Base-by-base conservation (phyloP, 2,888 invertebrate genomes). In the Meiosimyza platycephala region DNA sequence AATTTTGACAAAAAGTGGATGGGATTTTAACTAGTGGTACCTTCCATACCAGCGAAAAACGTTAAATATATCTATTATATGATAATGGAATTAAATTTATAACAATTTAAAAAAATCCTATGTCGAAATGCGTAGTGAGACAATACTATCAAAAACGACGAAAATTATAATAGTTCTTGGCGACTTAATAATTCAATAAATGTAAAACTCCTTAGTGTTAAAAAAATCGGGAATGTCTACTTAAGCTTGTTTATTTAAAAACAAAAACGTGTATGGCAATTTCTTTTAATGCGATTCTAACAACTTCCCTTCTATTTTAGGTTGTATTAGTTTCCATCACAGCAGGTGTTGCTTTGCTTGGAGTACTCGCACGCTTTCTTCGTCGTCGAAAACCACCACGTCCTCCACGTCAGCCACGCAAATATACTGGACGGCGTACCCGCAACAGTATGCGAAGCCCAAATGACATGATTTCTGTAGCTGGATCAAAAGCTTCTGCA, bases 351-450 rank as follows among this genome's bases (percentile, higher is more conserved):
- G 91, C 94, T 11, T 88, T 96, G n/a, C 90, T 97, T 57, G 94
- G 95, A 54, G 91, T 95, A 12, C 87, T 97, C 48, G 95, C 96
- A 57, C 91, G 93, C 79, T 95, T 94, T 86, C 88, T 95, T 79
- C 91, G 94, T 64, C 90, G 95, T 71, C 89, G 92, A 73, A 90
- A 93, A 82, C 90, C 91, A 15, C 89, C 90, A 75, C 90, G 92
- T 69, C 91, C 91, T 57, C 86, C 90, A 1, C 84, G 88, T 54
- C 91, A 91, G 0, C 89, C 90, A 11, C 89, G 91, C 73, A 91
- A 91, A 83, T 83, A 83, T 63, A 85, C 85, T 0, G 89, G 92
- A 60, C 88, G 92, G n/a, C 86, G 90, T 54, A 85, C 88, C 47
- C 88, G 90, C 69, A 88, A 87, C 72, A 89, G 89, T 67, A 89